Percentiles rank a stretch among this genome's conserved stretches.
Conservation (phyloP, 2,797 vertebrate species). For the Choloepus didactylus region DNA sequence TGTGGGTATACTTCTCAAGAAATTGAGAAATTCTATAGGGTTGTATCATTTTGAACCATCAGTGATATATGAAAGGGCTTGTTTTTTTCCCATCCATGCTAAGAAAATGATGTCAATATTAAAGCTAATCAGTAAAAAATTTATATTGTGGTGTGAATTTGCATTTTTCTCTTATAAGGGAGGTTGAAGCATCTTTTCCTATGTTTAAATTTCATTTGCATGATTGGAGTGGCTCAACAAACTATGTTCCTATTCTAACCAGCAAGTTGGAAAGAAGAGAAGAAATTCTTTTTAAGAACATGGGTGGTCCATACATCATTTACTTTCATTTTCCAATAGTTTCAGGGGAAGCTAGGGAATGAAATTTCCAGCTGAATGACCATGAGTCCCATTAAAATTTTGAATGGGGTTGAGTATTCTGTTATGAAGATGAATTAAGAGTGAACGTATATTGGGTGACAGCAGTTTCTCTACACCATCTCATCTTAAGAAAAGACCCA, state of each 20-base stretch:
- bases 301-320: neutral
- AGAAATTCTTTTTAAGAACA: neutral
- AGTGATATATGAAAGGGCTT: neutral
- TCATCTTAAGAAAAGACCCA: neutral
- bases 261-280: constrained; percentile 2
- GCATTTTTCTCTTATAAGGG: neutral
- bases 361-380: constrained; percentile 26
- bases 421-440: neutral
- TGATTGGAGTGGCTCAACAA: neutral
- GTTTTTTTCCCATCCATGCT: neutral
- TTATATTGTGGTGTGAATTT: neutral
- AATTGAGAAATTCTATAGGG: neutral
- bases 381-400: constrained; percentile 11
- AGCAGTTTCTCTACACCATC: neutral
- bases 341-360: constrained; percentile 30
- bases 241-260: neutral
- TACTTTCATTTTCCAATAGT: neutral
- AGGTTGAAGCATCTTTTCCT: neutral
- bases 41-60: neutral
- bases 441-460: neutral
- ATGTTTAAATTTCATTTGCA: neutral
- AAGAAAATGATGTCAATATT: neutral
- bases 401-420: neutral
- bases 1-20: neutral
- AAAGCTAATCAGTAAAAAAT: neutral